phyloP scores from a whole-genome alignment of 37 sponge, comb jelly and placozoan genomes.

The Oscarella lobularis region DNA sequence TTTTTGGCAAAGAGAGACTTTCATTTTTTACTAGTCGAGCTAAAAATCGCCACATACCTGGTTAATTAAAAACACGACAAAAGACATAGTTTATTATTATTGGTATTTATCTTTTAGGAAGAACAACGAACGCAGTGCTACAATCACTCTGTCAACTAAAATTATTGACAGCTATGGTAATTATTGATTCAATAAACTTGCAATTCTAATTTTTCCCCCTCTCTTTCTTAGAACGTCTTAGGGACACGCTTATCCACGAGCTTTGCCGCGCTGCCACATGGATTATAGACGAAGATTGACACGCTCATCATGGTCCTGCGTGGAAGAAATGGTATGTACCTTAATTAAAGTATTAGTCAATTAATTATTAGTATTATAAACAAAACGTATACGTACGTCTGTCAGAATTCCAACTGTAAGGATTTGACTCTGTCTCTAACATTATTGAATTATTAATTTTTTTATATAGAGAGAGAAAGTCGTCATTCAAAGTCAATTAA shows the following conservation, averaged over 20 bases:
- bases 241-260: constrained; percentile 86
- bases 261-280: constrained; percentile 97
- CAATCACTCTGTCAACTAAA: no score
- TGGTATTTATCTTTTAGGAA: no score
- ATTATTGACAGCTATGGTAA: no score
- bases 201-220: neutral
- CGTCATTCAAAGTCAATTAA: no score
- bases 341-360: no score
- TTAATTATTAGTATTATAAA: constrained; percentile 64
- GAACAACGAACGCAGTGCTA: no score
- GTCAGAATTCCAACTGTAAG: no score
- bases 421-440: no score
- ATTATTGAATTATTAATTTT: no score
- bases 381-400: constrained; percentile 72
- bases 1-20: constrained; percentile 60
- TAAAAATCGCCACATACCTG: constrained; percentile 52
- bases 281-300: constrained; percentile 57
- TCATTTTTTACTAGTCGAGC: constrained; percentile 61
- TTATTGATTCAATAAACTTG: neutral
- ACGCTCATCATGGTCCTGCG: constrained; percentile 61
- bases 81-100: no score
- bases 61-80: no score
- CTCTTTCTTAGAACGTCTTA: constrained; percentile 50
- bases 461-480: no score
- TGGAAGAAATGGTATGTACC: constrained; percentile 70